Evolutionary conservation across 2,888 invertebrate genomes (phyloP), one percentile per base, ranked within the genome.

Genomic region (Drosophila histrio): DNA sequence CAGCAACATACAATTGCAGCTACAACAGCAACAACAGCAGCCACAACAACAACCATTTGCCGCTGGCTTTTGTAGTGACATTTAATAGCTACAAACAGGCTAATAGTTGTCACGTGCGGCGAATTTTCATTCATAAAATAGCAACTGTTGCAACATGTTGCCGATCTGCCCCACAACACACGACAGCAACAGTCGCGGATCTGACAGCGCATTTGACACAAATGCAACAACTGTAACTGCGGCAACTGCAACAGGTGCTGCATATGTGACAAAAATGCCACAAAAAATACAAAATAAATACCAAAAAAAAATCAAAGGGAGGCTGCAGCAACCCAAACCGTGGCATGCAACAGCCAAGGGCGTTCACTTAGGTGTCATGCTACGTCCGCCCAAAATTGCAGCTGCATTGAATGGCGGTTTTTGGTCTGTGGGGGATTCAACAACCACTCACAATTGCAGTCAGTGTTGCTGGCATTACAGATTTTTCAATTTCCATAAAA

Each of bases 81-180:
- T 87, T 81, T 77, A 77, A 81, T 80, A 80, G 81, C 69, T 60
- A 66, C 71, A 80, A 77, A 77, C 77, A 41, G 70, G 70, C 85
- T 81, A 81, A 87, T 81, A 87, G 81, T 81, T 87, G 81, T 77
- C 85, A 87, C 81, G 81, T 87, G 87, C 77, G 38, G 53, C 65
- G 66, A 72, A 78, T 69, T 75, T 82, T 70, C 87, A 82, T 82
- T 87, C 87, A 82, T 87, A 81, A 82, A 82, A 87, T 49, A 44
- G 61, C 61, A 54, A 57, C 47, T 63, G 22, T n/a, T 36, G 61
- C 71, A 60, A 77, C 78, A 67, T 77, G 77, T 60, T 54, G 82
- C 66, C 19, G 57, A 63, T 67, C 62, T 21, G 54, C 43, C 46
- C 13, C 26, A 22, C 52, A 52, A 28, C 50, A 43, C 2, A 9